These are phyloP conservation scores for Himalopsyche tibetana DNA, from an alignment of 2,888 invertebrate species.

Conservation along the genomic window DNA sequence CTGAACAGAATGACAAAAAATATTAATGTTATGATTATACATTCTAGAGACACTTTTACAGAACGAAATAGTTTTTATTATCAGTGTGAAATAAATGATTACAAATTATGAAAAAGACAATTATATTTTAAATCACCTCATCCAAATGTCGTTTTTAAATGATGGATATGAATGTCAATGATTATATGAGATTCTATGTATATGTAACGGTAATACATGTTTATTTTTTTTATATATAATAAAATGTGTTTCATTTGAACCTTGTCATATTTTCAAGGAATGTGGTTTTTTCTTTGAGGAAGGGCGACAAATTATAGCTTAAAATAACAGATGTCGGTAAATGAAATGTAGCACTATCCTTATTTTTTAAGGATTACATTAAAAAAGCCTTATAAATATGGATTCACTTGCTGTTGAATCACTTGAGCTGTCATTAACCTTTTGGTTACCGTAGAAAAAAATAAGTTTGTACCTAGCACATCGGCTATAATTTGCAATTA, in stretches of 20 bases:
- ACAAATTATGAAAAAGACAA: not conserved
- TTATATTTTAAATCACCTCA: constrained; percentile 22
- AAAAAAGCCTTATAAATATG: no score
- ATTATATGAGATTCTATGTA: constrained; percentile 55
- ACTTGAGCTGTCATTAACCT: no score
- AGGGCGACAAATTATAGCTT: no score
- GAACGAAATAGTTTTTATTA: not conserved
- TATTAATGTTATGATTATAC: not conserved
- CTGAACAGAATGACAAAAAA: not conserved
- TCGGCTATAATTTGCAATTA: no score
- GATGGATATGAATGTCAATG: constrained; percentile 53
- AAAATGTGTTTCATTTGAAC: constrained; percentile 45
- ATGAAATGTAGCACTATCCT: no score
- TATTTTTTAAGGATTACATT: no score
- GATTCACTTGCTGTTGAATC: no score
- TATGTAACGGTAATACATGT: constrained; percentile 63
- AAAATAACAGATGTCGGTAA: no score
- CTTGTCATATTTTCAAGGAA: no score
- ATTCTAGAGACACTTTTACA: constrained; percentile 9
- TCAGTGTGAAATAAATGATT: not conserved
- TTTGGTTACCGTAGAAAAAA: no score
- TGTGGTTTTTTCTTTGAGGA: no score
- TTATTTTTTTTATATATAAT: constrained; percentile 61
- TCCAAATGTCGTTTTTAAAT: constrained; percentile 27
- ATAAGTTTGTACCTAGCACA: no score